Conservation (phyloP, 2,888 invertebrate genomes). For the Mythimna lalbum region DNA sequence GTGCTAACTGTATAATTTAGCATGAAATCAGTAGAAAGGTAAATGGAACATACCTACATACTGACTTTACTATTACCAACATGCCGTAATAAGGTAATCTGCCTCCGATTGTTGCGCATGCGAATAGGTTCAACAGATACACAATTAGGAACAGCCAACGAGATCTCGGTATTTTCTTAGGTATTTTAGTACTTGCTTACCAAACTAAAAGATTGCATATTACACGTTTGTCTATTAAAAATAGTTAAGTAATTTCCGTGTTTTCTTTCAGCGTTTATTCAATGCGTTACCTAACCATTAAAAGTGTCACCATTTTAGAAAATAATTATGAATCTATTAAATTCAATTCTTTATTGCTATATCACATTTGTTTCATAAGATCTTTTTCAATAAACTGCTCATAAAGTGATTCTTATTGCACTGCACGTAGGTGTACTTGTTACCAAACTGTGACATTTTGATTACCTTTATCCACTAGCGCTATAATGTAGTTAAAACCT, state of each 20-base stretch:
- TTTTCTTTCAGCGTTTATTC: neutral
- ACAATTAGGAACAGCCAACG: slow-evolving; percentile 65
- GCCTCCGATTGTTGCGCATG: slow-evolving; percentile 48
- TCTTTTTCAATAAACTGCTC: no score
- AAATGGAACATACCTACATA: slow-evolving; percentile 22
- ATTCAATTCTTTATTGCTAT: no score
- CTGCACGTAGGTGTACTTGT: no score
- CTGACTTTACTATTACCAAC: slow-evolving; percentile 42
- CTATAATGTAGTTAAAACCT: no score
- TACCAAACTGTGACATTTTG: no score
- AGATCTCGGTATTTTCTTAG: slow-evolving; percentile 27
- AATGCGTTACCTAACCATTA: neutral
- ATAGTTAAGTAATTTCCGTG: neutral
- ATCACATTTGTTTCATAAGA: no score
- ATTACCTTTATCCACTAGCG: no score
- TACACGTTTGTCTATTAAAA: neutral
- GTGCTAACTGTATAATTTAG: neutral
- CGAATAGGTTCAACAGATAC: slow-evolving; percentile 50
- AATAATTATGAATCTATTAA: no score
- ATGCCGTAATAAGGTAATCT: slow-evolving; percentile 51
- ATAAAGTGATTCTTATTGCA: no score
- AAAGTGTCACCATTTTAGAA: no score
- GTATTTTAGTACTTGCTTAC: neutral
- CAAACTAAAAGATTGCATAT: neutral
- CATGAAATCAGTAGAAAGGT: slow-evolving; percentile 22